A percentile compares a stretch with the other conserved stretches of the same genome.
Conservation (phyloP, 2,888 invertebrate genomes). For the Empis stercorea region DNA sequence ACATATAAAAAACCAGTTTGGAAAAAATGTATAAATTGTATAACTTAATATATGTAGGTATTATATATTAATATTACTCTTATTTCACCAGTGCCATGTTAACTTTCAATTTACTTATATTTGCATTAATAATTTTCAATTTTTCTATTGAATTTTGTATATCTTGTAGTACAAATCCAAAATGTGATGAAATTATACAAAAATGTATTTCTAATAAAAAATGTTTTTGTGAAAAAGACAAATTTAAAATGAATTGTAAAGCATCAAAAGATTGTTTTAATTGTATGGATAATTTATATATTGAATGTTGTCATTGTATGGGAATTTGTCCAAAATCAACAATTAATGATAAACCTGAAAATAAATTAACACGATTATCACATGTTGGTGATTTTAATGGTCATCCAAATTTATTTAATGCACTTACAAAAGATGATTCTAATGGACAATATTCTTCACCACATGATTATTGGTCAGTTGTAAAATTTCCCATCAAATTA, state of each 20-base stretch:
- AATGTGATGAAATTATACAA: too few relatives aligned
- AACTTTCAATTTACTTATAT: too few relatives aligned
- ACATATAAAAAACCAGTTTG: too few relatives aligned
- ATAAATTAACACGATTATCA: constrained; percentile 50
- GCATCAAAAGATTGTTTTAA: constrained; percentile 62
- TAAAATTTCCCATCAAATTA: background rate
- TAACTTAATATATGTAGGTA: too few relatives aligned
- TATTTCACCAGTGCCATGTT: too few relatives aligned
- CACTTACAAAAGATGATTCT: constrained; percentile 49
- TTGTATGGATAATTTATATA: constrained; percentile 70
- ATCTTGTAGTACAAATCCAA: too few relatives aligned
- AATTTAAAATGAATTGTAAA: background rate
- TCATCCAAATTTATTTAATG: constrained; percentile 61
- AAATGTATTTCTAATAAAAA: too few relatives aligned
- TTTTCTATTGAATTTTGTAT: too few relatives aligned
- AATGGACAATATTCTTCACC: background rate
- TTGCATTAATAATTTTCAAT: too few relatives aligned
- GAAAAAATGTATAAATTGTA: too few relatives aligned
- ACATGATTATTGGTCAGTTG: background rate
- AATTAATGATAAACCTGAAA: constrained; percentile 36
- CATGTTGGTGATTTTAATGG: constrained; percentile 68
- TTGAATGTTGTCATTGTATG: constrained; percentile 46
- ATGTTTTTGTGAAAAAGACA: too few relatives aligned
- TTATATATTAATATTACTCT: too few relatives aligned
- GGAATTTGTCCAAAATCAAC: constrained; percentile 57